These are phyloP conservation scores for Oxycera nigricornis DNA, from an alignment of 2,888 invertebrate genomes.

Conservation along the genomic window DNA sequence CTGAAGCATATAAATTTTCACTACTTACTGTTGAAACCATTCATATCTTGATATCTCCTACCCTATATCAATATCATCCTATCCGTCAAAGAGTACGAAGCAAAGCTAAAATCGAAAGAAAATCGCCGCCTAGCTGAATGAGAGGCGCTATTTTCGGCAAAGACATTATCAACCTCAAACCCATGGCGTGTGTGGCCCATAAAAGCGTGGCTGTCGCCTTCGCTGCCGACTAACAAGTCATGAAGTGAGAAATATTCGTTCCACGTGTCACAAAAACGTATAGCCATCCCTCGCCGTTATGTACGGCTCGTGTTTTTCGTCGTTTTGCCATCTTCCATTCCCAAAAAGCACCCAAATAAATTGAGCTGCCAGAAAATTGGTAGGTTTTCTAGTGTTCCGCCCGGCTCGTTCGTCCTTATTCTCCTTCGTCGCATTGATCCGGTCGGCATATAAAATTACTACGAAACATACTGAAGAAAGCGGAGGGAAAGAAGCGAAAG, in stretches of 20 bases:
- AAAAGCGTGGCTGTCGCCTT: slow-evolving; percentile 11
- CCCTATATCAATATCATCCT: not conserved
- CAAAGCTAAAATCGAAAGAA: not conserved
- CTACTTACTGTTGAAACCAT: slow-evolving; percentile 6
- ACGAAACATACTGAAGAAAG: not conserved
- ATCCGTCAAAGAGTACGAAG: not conserved
- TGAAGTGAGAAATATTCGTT: slow-evolving; percentile 36
- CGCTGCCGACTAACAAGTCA: slow-evolving; percentile 33
- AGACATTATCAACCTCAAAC: slow-evolving; percentile 39
- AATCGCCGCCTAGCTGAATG: not conserved
- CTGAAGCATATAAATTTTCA: not conserved
- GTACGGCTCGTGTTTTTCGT: slow-evolving; percentile 9
- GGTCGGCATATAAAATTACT: not conserved
- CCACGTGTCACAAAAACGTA: slow-evolving; percentile 7
- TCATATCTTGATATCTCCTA: not conserved
- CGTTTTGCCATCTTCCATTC: not conserved
- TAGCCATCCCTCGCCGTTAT: not conserved
- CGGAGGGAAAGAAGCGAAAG: not conserved
- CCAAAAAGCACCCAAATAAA: not conserved
- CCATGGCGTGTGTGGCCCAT: slow-evolving; percentile 21
- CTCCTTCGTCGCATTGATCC: not conserved
- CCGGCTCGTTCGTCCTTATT: not conserved
- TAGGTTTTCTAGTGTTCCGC: not conserved
- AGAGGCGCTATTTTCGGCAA: slow-evolving; percentile 20
- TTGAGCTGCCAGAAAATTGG: slow-evolving; percentile 14